These are phyloP conservation scores for Arenaria interpres DNA, from an alignment of 2,113 vertebrate genomes.

Conservation along the genomic window DNA sequence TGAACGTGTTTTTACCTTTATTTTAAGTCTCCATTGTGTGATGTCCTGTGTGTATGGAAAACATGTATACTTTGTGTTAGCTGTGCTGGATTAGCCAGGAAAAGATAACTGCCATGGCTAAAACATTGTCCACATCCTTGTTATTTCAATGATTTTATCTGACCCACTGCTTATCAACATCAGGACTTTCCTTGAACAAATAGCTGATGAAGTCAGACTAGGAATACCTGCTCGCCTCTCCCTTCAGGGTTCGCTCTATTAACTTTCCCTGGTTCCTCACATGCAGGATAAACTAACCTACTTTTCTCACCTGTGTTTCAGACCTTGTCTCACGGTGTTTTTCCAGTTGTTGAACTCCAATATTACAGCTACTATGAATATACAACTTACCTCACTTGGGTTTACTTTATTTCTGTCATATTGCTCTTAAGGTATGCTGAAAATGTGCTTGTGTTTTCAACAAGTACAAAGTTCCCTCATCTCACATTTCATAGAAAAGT, in stretches of 20 bases:
- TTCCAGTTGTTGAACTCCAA: not conserved
- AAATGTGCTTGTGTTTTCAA: not conserved
- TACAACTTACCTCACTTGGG: not conserved
- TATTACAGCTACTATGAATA: not conserved
- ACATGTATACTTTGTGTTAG: not conserved
- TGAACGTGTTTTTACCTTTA: not conserved
- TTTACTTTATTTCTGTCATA: not conserved
- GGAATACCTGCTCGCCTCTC: not conserved
- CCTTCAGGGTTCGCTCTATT: rapidly evolving
- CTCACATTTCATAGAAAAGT: not conserved
- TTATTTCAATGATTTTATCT: not conserved
- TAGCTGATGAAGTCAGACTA: not conserved
- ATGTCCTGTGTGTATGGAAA: not conserved
- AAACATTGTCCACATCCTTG: not conserved
- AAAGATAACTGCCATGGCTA: not conserved
- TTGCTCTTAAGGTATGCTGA: not conserved
- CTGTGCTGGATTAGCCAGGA: not conserved
- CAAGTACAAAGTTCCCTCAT: not conserved
- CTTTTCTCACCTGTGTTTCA: not conserved
- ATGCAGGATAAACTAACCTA: not conserved
- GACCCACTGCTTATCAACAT: not conserved
- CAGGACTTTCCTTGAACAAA: not conserved
- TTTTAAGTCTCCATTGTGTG: not conserved
- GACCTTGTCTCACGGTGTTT: not conserved
- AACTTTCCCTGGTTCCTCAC: not conserved